Base-by-base conservation (phyloP, 1,140 invertebrate genomes). In the Leptopilina boulardi region DNA sequence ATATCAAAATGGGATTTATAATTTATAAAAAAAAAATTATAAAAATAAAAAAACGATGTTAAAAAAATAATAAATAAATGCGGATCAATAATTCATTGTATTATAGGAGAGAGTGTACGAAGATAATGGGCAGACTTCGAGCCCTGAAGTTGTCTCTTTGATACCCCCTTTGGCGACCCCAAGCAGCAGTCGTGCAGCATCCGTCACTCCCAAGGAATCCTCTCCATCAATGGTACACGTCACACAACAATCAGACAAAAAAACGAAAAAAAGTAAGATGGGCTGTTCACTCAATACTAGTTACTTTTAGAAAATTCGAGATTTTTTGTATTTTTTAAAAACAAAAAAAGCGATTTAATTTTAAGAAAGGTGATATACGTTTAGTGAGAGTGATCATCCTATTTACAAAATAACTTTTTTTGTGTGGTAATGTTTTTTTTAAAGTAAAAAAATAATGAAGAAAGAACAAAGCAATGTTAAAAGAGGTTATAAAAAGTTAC, bases 91-190 rank as follows among this genome's bases (percentile, higher is more conserved):
- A 86, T 87, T 87, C 83, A 86, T 85, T 87, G 85, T 86, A 82
- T 88, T 89, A 80, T 87, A 91, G 90, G 90, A 91, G 78, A 87
- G 89, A 86, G 90, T 90, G 54, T 90, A 90, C 80, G 87, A 90
- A 82, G 88, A 89, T 81, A 89, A 91, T 73, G 87, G 88, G 71
- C 88, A 87, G 72, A 84, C 85, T 0, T 87, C 89, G 71, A 90
- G 89, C 80, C 87, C 90, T 19, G 90, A 91, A 83, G 86, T 90
- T 26, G 86, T 90, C 23, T 90, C 89, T 41, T 78, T 91, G 81
- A 91, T 91, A 72, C 89, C 88, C 34, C 86, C 87, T 15, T 84
- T 88, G 76, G 84, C 86, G 11, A 89, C 89, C 47, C 87, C 90
- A 18, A 87, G 84, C 75, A 89, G 87, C 84, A 88, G 87, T 78